Conservation (phyloP, 2,797 vertebrate species). For the Bufotes viridis region DNA sequence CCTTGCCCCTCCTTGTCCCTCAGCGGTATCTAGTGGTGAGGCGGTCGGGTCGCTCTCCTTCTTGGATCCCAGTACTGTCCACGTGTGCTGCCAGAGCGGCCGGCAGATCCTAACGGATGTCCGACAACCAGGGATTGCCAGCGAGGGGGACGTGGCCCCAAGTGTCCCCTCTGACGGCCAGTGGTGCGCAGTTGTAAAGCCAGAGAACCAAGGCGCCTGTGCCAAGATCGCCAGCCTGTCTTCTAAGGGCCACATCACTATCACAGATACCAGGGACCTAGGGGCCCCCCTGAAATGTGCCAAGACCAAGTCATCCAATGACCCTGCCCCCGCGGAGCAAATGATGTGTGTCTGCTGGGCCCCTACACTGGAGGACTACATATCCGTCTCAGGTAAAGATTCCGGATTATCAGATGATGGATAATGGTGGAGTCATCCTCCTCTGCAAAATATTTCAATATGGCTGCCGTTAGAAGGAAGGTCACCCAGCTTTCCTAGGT, state of each 20-base stretch:
- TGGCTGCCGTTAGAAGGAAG: not conserved
- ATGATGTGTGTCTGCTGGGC: constrained; percentile 83
- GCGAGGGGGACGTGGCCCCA: not conserved
- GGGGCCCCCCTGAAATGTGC: constrained; percentile 65
- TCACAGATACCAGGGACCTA: constrained; percentile 79
- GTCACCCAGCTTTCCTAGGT: not conserved
- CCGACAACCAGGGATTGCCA: constrained; percentile 69
- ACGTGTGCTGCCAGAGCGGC: constrained; percentile 77
- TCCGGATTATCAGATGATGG: not conserved
- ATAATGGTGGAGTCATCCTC: no score
- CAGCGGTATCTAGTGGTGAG: constrained; percentile 63
- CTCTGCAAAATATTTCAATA: not conserved
- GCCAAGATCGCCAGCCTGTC: constrained; percentile 76
- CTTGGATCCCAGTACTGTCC: constrained; percentile 71
- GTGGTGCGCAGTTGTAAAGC: constrained; percentile 74
- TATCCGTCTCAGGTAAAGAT: constrained; percentile 87
- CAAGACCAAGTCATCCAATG: constrained; percentile 68
- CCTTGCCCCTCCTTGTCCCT: not conserved
- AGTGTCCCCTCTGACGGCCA: rapidly evolving
- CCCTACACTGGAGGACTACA: constrained; percentile 74
- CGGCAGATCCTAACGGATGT: constrained; percentile 77
- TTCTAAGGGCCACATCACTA: constrained; percentile 70
- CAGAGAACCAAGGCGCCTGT: constrained; percentile 44
- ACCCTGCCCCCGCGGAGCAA: constrained; percentile 26
- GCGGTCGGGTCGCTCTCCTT: constrained; percentile 78